phyloP scores from a whole-genome alignment of 2,797 vertebrate species.

The Oreochromis mossambicus region DNA sequence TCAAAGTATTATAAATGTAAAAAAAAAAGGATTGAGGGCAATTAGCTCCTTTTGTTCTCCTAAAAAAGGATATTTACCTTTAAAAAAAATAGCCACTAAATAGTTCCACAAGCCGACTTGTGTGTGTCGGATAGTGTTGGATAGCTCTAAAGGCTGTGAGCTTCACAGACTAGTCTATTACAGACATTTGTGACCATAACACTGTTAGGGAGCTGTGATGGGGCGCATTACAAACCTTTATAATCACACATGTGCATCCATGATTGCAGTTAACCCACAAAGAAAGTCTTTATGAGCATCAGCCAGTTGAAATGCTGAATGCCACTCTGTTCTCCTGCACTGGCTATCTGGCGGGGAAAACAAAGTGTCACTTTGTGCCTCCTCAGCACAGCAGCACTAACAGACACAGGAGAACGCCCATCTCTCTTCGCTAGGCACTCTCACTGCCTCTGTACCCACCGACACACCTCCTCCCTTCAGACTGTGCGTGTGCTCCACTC shows the following conservation, averaged over 20 bases:
- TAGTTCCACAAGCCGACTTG: background rate
- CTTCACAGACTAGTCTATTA: background rate
- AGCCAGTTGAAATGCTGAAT: conserved; percentile 69
- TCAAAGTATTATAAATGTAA: background rate
- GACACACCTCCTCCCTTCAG: conserved; percentile 43
- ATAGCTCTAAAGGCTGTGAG: background rate
- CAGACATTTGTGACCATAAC: background rate
- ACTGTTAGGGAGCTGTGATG: conserved; percentile 1
- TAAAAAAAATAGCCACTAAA: background rate
- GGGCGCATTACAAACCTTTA: conserved; percentile 16
- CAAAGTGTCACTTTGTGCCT: conserved; percentile 79
- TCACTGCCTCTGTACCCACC: background rate
- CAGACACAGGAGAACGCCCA: conserved; percentile 55
- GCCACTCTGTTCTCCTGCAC: conserved; percentile 73
- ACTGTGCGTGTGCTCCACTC: conserved; percentile 5
- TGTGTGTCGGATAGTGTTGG: background rate
- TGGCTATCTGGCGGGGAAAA: conserved; percentile 61
- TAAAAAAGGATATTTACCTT: background rate
- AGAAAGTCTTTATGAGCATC: conserved; percentile 66
- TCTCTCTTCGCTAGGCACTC: conserved; percentile 34
- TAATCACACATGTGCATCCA: conserved; percentile 47
- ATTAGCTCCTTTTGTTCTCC: background rate
- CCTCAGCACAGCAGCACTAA: conserved; percentile 65
- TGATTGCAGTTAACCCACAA: conserved; percentile 63
- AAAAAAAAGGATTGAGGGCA: background rate